Conservation (phyloP, 2,113 vertebrate genomes). For the Pantherophis guttatus region DNA sequence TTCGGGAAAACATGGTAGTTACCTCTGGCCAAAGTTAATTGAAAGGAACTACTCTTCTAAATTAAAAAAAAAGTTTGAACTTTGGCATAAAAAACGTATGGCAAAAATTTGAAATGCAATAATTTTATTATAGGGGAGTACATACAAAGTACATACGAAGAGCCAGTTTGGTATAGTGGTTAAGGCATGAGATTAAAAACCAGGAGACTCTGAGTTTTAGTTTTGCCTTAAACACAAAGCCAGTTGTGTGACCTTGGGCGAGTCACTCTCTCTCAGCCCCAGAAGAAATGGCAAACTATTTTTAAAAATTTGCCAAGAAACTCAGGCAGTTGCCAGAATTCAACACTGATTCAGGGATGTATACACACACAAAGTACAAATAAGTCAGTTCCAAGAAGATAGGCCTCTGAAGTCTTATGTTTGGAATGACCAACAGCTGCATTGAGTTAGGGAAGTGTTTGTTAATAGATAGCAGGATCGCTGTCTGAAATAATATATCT, state of each 20-base stretch:
- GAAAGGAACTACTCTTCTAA: neutral
- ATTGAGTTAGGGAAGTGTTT: neutral
- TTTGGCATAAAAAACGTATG: neutral
- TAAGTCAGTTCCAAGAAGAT: neutral
- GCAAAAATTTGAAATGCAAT: neutral
- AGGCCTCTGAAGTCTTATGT: neutral
- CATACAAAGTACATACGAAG: neutral
- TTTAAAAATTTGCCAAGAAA: neutral
- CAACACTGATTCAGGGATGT: neutral
- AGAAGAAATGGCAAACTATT: neutral
- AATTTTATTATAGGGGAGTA: neutral
- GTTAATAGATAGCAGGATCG: neutral
- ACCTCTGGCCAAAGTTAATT: neutral
- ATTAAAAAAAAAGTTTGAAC: neutral
- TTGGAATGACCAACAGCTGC: neutral
- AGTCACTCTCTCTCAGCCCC: neutral
- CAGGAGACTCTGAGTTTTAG: neutral
- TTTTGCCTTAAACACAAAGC: neutral
- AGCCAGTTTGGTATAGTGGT: neutral
- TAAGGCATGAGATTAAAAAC: neutral
- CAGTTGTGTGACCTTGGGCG: neutral
- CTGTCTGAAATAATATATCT: neutral
- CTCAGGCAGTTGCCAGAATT: neutral
- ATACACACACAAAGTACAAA: neutral
- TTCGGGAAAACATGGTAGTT: too few species aligned